Conservation (phyloP, 23 tunicate genomes). For the Clavelina lepadiformis region DNA sequence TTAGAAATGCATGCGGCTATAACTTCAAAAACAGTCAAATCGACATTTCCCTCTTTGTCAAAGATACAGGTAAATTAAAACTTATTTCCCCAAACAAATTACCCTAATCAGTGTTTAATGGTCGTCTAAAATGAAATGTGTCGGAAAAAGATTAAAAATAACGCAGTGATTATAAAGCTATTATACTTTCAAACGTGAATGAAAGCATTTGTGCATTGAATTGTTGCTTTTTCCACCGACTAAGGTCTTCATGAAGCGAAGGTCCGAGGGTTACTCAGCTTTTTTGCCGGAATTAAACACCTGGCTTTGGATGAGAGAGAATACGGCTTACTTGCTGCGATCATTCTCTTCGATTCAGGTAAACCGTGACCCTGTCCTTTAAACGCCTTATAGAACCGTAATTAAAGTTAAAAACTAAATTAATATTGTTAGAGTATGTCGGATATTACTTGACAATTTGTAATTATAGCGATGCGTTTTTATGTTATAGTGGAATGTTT, state of each 20-base stretch:
- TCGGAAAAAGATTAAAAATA: no score
- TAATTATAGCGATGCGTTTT: no score
- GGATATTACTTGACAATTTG: no score
- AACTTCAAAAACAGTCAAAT: slow-evolving; percentile 15
- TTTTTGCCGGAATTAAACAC: slow-evolving; percentile 30
- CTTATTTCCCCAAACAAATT: not conserved
- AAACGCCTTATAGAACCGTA: no score
- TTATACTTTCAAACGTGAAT: no score
- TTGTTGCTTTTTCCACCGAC: not conserved
- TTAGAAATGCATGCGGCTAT: slow-evolving; percentile 68
- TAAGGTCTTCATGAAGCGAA: slow-evolving; percentile 52
- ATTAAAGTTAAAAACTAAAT: no score
- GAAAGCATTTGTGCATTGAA: no score
- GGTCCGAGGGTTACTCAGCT: slow-evolving; percentile 36
- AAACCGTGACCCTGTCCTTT: not conserved
- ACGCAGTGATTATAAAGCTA: no score
- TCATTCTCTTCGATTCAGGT: slow-evolving; percentile 87
- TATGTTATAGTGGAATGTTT: no score
- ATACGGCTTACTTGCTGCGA: slow-evolving; percentile 72
- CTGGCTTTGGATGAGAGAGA: slow-evolving; percentile 63
- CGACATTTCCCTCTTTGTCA: slow-evolving; percentile 12
- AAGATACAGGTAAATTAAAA: slow-evolving; percentile 38
- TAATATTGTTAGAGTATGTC: no score
- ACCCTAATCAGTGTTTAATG: no score
- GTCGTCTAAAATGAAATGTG: no score